Evolutionary conservation across 2,113 vertebrate genomes (phyloP).

Genomic region (Aramus guarauna): DNA sequence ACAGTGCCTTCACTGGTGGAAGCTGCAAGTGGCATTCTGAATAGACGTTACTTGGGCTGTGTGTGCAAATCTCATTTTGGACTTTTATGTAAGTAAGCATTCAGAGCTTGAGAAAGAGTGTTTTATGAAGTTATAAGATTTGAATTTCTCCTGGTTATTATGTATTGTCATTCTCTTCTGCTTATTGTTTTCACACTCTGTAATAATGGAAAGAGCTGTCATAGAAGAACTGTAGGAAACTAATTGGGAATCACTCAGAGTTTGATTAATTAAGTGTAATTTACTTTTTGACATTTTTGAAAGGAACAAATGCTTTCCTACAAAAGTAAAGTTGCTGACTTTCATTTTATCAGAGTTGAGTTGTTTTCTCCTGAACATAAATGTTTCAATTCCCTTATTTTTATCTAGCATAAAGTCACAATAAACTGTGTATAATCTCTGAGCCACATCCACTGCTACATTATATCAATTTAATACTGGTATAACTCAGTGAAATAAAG

Average conservation of each 20-base stretch:
- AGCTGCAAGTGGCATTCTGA: not conserved
- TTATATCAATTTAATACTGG: not conserved
- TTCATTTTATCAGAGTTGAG: not conserved
- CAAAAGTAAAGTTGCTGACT: not conserved
- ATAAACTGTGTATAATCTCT: not conserved
- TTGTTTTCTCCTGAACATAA: not conserved
- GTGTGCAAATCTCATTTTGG: not conserved
- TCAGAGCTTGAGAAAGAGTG: not conserved
- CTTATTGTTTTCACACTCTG: constrained; percentile 31
- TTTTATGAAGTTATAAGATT: not conserved
- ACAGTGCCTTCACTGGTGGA: not conserved
- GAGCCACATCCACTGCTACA: not conserved
- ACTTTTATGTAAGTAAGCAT: not conserved
- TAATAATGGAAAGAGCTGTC: constrained; percentile 47
- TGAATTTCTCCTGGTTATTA: not conserved
- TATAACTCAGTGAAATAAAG: constrained; percentile 14
- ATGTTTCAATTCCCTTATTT: not conserved
- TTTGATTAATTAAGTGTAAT: constrained; percentile 58
- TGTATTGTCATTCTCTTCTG: not conserved
- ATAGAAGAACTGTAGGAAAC: constrained; percentile 41
- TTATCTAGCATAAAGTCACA: not conserved
- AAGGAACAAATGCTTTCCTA: constrained; percentile 18
- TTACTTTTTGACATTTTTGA: constrained; percentile 41
- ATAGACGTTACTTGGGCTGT: not conserved
- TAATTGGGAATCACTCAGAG: constrained; percentile 56